A percentile compares a stretch with the other conserved stretches of the same genome.
phyloP scores from a whole-genome alignment of 2,797 vertebrate genomes.

The Sebastolobus altivelis region DNA sequence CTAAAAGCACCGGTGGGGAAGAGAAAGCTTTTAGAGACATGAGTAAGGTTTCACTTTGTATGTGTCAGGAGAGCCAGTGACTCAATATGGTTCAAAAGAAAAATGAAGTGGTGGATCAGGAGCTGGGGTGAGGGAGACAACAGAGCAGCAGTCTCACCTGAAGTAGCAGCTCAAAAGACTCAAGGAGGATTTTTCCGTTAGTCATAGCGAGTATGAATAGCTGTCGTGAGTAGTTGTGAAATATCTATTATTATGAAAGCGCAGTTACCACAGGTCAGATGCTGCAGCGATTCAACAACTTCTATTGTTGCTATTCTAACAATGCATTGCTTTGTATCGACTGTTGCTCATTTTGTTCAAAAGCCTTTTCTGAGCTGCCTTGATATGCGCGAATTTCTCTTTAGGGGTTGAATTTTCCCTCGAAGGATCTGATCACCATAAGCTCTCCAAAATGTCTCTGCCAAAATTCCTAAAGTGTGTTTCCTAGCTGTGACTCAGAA shows the following conservation, averaged over 20 bases:
- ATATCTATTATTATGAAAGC: conserved; percentile 35
- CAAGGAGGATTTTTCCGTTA: conserved; percentile 25
- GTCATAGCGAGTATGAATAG: conserved; percentile 47
- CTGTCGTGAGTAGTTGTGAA: conserved; percentile 30
- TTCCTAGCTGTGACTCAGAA: conserved; percentile 66
- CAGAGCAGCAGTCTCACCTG: conserved; percentile 45
- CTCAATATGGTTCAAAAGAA: conserved; percentile 41
- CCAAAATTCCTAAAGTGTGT: conserved; percentile 66
- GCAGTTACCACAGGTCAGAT: background rate
- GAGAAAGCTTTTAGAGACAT: conserved; percentile 55
- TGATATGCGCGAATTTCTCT: conserved; percentile 23
- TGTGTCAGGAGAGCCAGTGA: conserved; percentile 51
- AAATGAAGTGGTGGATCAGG: conserved; percentile 22
- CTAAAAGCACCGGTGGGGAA: conserved; percentile 44
- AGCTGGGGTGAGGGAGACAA: conserved; percentile 25
- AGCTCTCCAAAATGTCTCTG: conserved; percentile 62
- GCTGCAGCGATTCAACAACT: conserved; percentile 2
- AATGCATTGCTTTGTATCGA: background rate
- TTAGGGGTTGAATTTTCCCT: conserved; percentile 42
- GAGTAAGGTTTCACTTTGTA: conserved; percentile 54
- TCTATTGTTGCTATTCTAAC: conserved; percentile 17
- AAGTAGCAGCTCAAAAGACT: conserved; percentile 45
- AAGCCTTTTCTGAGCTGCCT: conserved; percentile 21
- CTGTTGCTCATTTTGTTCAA: conserved; percentile 6
- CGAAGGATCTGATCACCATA: conserved; percentile 47